These are phyloP conservation scores for Eidolon helvum DNA, from an alignment of 2,113 vertebrate species.

Conservation along the genomic window DNA sequence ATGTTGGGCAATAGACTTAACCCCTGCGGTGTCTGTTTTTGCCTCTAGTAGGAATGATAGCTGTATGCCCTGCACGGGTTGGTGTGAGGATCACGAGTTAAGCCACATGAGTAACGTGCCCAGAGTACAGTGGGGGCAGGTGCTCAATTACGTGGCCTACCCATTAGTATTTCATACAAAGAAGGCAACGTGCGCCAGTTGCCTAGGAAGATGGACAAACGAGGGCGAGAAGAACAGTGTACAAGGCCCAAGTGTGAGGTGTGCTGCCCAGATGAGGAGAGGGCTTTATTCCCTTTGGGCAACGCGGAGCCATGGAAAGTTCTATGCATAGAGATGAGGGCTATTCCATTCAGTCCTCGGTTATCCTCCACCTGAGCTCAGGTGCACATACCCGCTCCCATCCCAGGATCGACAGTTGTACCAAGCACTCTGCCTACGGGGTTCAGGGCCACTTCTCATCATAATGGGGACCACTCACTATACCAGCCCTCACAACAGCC, in stretches of 20 bases:
- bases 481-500: neutral
- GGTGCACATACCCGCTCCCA: neutral
- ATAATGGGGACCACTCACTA: neutral
- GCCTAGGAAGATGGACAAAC: accelerated
- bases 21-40: neutral
- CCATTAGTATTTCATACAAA: neutral
- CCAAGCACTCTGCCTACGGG: neutral
- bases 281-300: neutral
- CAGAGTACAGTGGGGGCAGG: neutral
- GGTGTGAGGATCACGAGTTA: neutral
- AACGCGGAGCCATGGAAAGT: neutral
- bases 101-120: neutral
- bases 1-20: neutral
- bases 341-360: neutral
- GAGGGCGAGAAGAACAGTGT: accelerated
- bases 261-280: too few species aligned
- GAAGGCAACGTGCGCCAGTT: neutral
- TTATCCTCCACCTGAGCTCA: neutral
- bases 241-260: neutral
- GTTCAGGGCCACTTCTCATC: neutral
- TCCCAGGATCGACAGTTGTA: neutral
- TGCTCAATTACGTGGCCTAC: neutral
- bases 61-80: neutral
- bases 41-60: neutral
- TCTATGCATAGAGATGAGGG: neutral